These are phyloP conservation scores for Onychomys leucogaster DNA, from an alignment of 2,797 vertebrate genomes.

Conservation along the genomic window DNA sequence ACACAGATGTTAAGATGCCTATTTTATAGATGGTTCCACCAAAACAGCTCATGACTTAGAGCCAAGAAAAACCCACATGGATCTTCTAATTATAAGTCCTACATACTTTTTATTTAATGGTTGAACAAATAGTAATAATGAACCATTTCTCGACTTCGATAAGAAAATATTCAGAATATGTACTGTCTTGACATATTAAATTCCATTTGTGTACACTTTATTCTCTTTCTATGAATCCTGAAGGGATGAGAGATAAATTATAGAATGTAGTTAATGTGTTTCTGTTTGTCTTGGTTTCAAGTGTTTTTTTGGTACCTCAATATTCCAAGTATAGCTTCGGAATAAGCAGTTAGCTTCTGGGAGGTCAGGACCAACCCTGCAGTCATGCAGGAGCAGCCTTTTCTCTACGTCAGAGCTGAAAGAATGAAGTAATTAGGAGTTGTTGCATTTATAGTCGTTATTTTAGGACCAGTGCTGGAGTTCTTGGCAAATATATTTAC, in stretches of 20 bases:
- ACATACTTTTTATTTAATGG: not conserved
- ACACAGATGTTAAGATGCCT: constrained; percentile 45
- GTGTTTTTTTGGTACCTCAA: constrained; percentile 13
- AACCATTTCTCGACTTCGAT: constrained; percentile 44
- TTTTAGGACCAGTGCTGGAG: constrained; percentile 47
- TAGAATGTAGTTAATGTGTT: constrained; percentile 41
- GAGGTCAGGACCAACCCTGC: not conserved
- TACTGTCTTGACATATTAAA: constrained; percentile 33
- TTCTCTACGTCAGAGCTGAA: constrained; percentile 38
- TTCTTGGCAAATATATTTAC: not conserved
- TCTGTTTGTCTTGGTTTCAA: constrained; percentile 23
- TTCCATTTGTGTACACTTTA: not conserved
- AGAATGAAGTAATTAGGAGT: constrained; percentile 1
- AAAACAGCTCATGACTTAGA: constrained; percentile 28
- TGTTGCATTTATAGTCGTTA: constrained; percentile 41
- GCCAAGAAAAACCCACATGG: not conserved
- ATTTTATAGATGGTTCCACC: constrained; percentile 18
- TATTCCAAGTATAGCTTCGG: not conserved
- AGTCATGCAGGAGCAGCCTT: not conserved
- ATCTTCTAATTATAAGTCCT: constrained; percentile 52
- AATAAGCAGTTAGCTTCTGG: constrained; percentile 41
- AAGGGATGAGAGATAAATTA: not conserved
- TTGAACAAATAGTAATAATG: constrained; percentile 63
- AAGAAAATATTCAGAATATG: constrained; percentile 52
- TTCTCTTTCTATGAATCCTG: constrained; percentile 29